These are phyloP conservation scores for Chelonia mydas DNA, from an alignment of 2,797 vertebrate species.

Conservation along the genomic window DNA sequence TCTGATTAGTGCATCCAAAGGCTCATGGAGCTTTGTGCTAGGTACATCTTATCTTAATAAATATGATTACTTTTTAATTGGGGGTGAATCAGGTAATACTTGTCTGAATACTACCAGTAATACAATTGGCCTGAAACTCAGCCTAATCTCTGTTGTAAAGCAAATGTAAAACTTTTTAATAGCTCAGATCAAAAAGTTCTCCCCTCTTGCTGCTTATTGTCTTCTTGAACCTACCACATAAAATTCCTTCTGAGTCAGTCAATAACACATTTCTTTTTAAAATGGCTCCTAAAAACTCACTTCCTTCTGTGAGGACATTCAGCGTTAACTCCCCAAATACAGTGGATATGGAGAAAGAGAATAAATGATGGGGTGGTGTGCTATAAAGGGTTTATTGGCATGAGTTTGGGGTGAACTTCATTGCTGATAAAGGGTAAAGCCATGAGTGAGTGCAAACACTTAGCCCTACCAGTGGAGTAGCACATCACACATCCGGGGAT, in stretches of 20 bases:
- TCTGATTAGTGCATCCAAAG: neutral
- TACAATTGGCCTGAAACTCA: neutral
- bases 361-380: neutral
- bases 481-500: neutral
- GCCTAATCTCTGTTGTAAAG: neutral
- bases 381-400: neutral
- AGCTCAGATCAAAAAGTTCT: neutral
- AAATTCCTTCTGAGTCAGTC: neutral
- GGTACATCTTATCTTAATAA: neutral
- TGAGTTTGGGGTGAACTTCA: neutral
- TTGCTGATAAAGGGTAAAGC: neutral
- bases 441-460: neutral
- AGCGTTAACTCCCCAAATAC: neutral
- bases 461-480: neutral
- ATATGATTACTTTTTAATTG: neutral
- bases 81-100: neutral
- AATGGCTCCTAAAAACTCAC: neutral
- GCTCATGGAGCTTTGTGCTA: neutral
- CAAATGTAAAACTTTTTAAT: neutral
- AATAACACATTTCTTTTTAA: neutral
- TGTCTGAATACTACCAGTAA: neutral
- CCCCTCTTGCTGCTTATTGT: fast-evolving
- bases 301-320: neutral
- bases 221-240: neutral
- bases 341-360: neutral